Evolutionary conservation across 1,140 invertebrate species (phyloP).

Genomic region (Rhagoletis pomonella): DNA sequence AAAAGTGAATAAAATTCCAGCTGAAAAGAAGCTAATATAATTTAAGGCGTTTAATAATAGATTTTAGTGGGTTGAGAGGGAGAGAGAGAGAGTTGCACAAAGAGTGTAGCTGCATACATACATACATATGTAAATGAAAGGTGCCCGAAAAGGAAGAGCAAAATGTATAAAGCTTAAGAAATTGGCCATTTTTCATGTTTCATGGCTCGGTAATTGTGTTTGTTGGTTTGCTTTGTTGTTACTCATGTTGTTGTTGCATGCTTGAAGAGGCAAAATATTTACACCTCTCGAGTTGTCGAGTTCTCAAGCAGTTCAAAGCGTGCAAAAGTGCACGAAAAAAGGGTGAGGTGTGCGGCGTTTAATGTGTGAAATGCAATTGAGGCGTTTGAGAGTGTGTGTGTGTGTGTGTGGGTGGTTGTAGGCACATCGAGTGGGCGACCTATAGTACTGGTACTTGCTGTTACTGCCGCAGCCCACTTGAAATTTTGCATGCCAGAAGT

Average conservation of each 20-base stretch:
- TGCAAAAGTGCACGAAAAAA: neutral
- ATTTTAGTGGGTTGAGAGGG: neutral
- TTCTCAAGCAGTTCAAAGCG: slow-evolving; percentile 26
- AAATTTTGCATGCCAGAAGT: slow-evolving; percentile 22
- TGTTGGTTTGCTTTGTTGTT: slow-evolving; percentile 30
- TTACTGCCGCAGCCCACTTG: neutral
- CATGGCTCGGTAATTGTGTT: neutral
- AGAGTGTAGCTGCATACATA: no score
- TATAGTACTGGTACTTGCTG: neutral
- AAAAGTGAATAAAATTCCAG: neutral
- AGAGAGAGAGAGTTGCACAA: neutral
- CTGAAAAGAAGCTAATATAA: slow-evolving; percentile 35
- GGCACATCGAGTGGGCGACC: neutral
- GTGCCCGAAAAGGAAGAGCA: neutral
- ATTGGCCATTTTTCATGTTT: neutral
- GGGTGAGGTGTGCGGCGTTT: neutral
- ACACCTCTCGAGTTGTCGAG: slow-evolving; percentile 24
- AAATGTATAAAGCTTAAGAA: slow-evolving; percentile 7
- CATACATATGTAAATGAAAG: neutral
- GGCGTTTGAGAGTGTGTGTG: neutral
- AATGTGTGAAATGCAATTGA: neutral
- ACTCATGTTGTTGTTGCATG: neutral
- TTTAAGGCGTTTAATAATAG: slow-evolving; percentile 38
- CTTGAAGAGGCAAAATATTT: slow-evolving; percentile 51
- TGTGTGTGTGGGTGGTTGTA: neutral